Percentiles rank a stretch among this genome's conserved stretches.
These are phyloP conservation scores for Drosophila pseudoananassae DNA, from an alignment of 1,140 invertebrate species.

Conservation along the genomic window DNA sequence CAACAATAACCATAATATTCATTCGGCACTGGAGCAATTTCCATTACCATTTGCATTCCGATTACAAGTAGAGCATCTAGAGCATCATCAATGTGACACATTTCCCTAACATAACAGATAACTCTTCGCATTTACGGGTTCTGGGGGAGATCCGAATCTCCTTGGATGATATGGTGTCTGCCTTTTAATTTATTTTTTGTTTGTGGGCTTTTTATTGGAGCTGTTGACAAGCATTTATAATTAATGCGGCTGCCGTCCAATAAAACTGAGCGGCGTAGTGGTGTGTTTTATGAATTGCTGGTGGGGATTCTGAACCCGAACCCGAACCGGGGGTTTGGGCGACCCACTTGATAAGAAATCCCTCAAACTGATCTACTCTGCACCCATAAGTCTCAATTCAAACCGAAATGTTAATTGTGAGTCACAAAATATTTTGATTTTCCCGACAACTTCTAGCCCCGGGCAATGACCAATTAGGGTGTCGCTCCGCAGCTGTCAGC, in stretches of 20 bases:
- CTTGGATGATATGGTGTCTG: slow-evolving; percentile 11
- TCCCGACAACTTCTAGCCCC: background rate
- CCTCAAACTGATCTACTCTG: slow-evolving; percentile 1
- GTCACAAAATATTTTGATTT: slow-evolving; percentile 42
- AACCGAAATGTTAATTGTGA: slow-evolving; percentile 34
- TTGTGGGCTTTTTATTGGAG: slow-evolving; percentile 29
- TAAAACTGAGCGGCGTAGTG: slow-evolving; percentile 13
- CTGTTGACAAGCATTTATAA: slow-evolving; percentile 47
- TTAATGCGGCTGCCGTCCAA: slow-evolving; percentile 40
- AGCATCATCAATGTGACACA: slow-evolving; percentile 40
- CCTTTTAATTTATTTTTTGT: slow-evolving; percentile 12
- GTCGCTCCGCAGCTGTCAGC: slow-evolving; percentile 44
- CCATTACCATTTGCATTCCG: slow-evolving; percentile 38
- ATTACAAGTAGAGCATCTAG: slow-evolving; percentile 39
- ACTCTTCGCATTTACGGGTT: slow-evolving; percentile 31
- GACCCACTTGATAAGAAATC: slow-evolving; percentile 44
- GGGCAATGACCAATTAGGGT: slow-evolving; percentile 33
- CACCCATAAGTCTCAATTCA: slow-evolving; percentile 30
- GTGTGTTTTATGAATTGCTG: slow-evolving; percentile 17
- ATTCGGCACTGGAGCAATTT: slow-evolving; percentile 43
- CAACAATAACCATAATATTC: slow-evolving; percentile 47
- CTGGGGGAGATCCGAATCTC: slow-evolving; percentile 8
- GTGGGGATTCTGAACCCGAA: slow-evolving; percentile 42
- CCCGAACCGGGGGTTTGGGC: background rate
- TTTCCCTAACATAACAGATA: slow-evolving; percentile 42